Base-by-base conservation (phyloP, 2,888 invertebrate species). In the Strigamia maritima region DNA sequence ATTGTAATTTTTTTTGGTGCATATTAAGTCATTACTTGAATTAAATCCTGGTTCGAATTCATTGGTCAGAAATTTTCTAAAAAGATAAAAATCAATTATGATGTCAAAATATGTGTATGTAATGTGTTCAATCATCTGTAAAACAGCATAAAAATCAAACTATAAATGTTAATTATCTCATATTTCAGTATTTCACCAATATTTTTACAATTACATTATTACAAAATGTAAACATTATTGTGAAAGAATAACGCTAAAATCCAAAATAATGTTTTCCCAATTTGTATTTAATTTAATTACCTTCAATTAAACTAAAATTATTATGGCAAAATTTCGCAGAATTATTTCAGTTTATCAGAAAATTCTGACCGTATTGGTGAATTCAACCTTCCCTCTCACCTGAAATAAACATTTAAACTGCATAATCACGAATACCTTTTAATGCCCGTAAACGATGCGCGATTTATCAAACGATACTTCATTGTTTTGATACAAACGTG, bases 321-420 rank as follows among this genome's bases (percentile, higher is more conserved):
- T 10, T 10, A 54, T 16, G 4, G 16, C 54, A n/a, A 14, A 54
- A 54, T 54, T 54, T n/a, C n/a, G 54, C 54, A 54, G 54, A 54
- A 54, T 54, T 54, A n/a, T 54, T 14, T 19, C 54, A 54, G 54
- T 54, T 54, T 54, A 54, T 54, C 54, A 54, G 54, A 54, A 54
- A 54, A n/a, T 54, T 54, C 54, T 54, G 54, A 54, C 54, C 19
- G 4, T n/a, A n/a, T 54, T 54, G 54, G 54, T 54, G 54, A 54
- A n/a, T 54, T 16, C 54, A 54, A 54, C 54, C 54, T 54, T 54
- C 16, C 19, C 19, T 54, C 54, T 54, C 16, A 54, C 54, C 54
- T 54, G 54, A 54, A 54, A 54, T 19, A 54, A 54, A 54, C 54
- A 54, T 54, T 54, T 54, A 16, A 54, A 54, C 8, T 54, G n/a